Evolutionary conservation across 2,797 vertebrate species (phyloP), one percentile per base, ranked within the genome.

Genomic region (Myripristis murdjan): DNA sequence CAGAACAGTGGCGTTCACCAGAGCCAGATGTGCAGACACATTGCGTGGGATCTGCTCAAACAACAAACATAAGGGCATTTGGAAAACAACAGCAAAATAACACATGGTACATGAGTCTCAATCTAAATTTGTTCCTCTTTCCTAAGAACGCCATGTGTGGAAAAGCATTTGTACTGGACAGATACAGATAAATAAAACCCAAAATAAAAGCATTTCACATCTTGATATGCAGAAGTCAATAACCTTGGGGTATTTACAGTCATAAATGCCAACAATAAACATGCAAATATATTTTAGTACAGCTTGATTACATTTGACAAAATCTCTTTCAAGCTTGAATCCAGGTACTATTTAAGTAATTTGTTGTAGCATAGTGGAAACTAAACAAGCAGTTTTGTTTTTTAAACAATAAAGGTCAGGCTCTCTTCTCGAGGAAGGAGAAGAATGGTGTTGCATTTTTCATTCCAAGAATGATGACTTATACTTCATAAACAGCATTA

Each of bases 1-100:
- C 64, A 37, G 64, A 49, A 65, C 71, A 41, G 77, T 64, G 71
- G 69, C 71, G 52, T 15, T 48, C 70, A 86, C 48, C 39, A 70
- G 47, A 78, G 54, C 56, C 85, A 90, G 84, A 92, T 89, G 87
- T 88, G 52, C 53, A 63, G 46, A 59, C 64, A 66, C 79, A 64
- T 85, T 1, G 67, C 64, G 64, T 75, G 69, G 55, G 75, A 83
- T 55, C 64, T 11, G 22, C 61, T 63, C 49, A 48, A 64, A 74
- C 54, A 82, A 77, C 56, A 69, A 82, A 81, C 60, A 33, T 22
- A 22, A 9, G 62, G 23, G 51, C 73, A 71, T 78, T 73, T 63
- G 51, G 11, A 79, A 56, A 68, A 74, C 10, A 81, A 75, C 77
- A 26, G 23, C 57, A 52, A 67, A 87, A 73, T 20, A 84, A 81